Conservation (phyloP, 2,888 invertebrate species). For the Pasiphila rectangulata region DNA sequence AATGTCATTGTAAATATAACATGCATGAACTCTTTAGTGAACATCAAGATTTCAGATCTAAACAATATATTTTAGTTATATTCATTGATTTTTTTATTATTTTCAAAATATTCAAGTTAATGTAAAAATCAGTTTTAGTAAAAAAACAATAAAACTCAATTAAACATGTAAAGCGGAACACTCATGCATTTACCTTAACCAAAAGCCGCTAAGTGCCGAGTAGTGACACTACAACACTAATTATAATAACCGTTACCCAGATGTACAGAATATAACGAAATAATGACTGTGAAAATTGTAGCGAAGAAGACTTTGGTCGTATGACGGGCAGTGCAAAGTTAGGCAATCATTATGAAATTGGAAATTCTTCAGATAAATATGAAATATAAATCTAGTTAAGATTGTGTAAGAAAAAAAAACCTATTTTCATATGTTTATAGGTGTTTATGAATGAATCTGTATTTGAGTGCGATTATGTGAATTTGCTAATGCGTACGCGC, state of each 20-base stretch:
- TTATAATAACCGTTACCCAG: slow-evolving; percentile 52
- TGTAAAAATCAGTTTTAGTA: slow-evolving; percentile 12
- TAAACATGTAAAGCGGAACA: slow-evolving; percentile 58
- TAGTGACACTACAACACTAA: slow-evolving; percentile 60
- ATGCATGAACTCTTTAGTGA: slow-evolving; percentile 49
- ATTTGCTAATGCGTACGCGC: no score
- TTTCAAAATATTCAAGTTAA: not conserved
- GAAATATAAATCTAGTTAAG: no score
- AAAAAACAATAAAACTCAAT: slow-evolving; percentile 37
- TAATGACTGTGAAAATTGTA: slow-evolving; percentile 47
- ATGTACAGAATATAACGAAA: slow-evolving; percentile 31
- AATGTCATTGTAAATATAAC: slow-evolving; percentile 25
- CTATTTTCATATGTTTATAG: no score
- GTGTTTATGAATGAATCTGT: no score
- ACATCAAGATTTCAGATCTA: no score
- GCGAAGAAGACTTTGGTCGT: slow-evolving; percentile 50
- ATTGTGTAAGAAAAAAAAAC: no score
- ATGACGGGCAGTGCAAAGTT: not conserved
- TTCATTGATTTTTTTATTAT: not conserved
- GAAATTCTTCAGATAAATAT: no score
- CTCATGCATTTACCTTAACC: slow-evolving; percentile 78
- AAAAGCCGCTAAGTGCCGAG: slow-evolving; percentile 64
- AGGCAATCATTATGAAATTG: no score
- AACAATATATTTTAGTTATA: no score
- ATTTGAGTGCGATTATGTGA: no score